Percentiles rank a stretch among this genome's conserved stretches.
These are phyloP conservation scores for Scaptomyza caliginosa DNA, from an alignment of 2,888 invertebrate genomes.

Conservation along the genomic window DNA sequence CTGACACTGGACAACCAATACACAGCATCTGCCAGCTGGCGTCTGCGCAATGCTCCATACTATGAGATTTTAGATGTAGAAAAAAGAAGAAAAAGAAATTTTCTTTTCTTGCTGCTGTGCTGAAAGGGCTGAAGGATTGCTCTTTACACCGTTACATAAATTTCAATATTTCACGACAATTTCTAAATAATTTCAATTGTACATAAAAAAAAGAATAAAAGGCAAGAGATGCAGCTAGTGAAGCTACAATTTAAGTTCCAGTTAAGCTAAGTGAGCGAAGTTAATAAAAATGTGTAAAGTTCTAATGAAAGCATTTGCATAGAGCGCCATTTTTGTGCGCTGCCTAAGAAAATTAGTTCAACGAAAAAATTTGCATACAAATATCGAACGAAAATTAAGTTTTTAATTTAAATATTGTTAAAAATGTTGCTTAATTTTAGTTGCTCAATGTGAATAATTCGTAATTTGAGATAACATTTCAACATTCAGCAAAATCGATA, in stretches of 20 bases:
- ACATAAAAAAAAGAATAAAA: background rate
- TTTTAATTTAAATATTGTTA: slow-evolving; percentile 27
- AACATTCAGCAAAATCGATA: slow-evolving; percentile 78
- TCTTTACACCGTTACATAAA: slow-evolving; percentile 60
- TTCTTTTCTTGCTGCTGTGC: slow-evolving; percentile 67
- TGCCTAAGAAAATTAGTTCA: slow-evolving; percentile 16
- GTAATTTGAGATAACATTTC: slow-evolving; percentile 44
- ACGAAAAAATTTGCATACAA: slow-evolving; percentile 23
- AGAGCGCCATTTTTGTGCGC: slow-evolving; percentile 49
- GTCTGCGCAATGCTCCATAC: slow-evolving; percentile 48
- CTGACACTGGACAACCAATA: slow-evolving; percentile 50
- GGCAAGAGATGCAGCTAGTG: slow-evolving; percentile 31
- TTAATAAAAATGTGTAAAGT: slow-evolving; percentile 51
- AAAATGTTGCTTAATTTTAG: slow-evolving; percentile 28
- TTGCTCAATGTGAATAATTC: slow-evolving; percentile 22
- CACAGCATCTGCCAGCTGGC: slow-evolving; percentile 51
- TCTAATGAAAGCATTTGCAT: slow-evolving; percentile 41
- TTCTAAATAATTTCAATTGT: slow-evolving; percentile 19
- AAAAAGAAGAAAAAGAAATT: slow-evolving; percentile 34
- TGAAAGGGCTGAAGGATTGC: slow-evolving; percentile 49
- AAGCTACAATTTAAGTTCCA: slow-evolving; percentile 21
- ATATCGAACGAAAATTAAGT: slow-evolving; percentile 9
- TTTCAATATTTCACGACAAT: slow-evolving; percentile 23
- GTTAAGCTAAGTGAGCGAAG: slow-evolving; percentile 57
- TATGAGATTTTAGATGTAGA: slow-evolving; percentile 3